Evolutionary conservation across 2,888 invertebrate species (phyloP), one percentile per base, ranked within the genome.

Genomic region (Thera obeliscata): DNA sequence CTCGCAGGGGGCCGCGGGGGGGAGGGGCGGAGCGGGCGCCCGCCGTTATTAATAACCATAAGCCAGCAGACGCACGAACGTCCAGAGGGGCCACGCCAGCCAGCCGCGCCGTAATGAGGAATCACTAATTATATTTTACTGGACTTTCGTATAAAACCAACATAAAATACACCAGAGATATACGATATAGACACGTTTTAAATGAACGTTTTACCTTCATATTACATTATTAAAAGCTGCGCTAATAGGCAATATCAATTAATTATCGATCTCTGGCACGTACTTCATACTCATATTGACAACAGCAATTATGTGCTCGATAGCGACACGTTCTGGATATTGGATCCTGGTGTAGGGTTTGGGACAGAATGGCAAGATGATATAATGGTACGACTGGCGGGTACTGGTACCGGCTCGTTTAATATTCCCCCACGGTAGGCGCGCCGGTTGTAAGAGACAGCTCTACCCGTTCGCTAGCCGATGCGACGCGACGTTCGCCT

Each of bases 81-180:
- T 92, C 92, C 93, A 93, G 93, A 93, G 93, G 91, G 93, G 93
- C 91, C 93, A 84, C 78, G 85, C 86, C 78, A 85, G 87, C 88
- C 63, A 66, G 69, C 69, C 88, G 88, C 87, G 87, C 90, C 82
- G 87, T 93, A 93, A 93, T 93, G 92, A 93, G 91, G 91, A 93
- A 92, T 93, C 93, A 89, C 93, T 93, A 93, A 93, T 93, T 93
- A 92, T 92, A 92, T 93, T 93, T 92, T 92, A 92, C 91, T 89
- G 91, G 90, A 92, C 92, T 92, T 82, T 82, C 86, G 81, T 87
- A 88, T 87, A 86, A 87, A 87, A 88, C 81, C 87, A 84, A 86
- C 87, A 85, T 86, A 78, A 82, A 88, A 87, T 88, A 84, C 81
- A 75, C 80, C 77, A 80, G 78, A 79, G 76, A 75, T 77, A 76